Evolutionary conservation across 2,888 invertebrate species (phyloP).

Genomic region (Therioaphis trifolii): DNA sequence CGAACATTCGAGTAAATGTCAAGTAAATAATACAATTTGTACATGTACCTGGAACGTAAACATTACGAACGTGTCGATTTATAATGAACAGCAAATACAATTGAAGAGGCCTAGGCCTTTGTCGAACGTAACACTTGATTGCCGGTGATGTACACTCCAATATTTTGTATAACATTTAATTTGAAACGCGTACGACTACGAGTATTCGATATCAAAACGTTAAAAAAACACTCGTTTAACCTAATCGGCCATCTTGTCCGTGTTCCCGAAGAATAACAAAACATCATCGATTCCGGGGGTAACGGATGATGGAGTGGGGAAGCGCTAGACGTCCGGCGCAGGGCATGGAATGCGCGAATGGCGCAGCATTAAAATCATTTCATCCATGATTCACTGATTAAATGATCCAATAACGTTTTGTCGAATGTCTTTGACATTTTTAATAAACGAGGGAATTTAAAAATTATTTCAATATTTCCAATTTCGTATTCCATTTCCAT

Average conservation of each 20-base stretch:
- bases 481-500: background rate
- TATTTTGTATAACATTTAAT: conserved; percentile 60
- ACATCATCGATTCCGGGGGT: conserved; percentile 60
- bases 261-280: conserved; percentile 62
- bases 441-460: background rate
- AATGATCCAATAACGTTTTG: background rate
- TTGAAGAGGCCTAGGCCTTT: conserved; percentile 22
- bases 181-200: conserved; percentile 22
- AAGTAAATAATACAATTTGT: conserved; percentile 56
- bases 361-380: conserved; percentile 60
- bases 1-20: conserved; percentile 54
- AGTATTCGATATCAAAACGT: conserved; percentile 31
- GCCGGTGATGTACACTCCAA: conserved; percentile 40
- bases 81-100: conserved; percentile 23
- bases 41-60: conserved; percentile 62
- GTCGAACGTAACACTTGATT: conserved; percentile 45
- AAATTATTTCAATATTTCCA: background rate
- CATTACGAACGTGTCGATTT: conserved; percentile 61
- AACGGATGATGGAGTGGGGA: conserved; percentile 37
- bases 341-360: conserved; percentile 52
- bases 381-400: conserved; percentile 50
- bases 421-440: conserved; percentile 15
- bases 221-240: conserved; percentile 48
- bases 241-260: conserved; percentile 62
- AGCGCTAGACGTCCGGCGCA: conserved; percentile 53